These are phyloP conservation scores for Meganola albula DNA, from an alignment of 2,888 invertebrate genomes.

Conservation along the genomic window DNA sequence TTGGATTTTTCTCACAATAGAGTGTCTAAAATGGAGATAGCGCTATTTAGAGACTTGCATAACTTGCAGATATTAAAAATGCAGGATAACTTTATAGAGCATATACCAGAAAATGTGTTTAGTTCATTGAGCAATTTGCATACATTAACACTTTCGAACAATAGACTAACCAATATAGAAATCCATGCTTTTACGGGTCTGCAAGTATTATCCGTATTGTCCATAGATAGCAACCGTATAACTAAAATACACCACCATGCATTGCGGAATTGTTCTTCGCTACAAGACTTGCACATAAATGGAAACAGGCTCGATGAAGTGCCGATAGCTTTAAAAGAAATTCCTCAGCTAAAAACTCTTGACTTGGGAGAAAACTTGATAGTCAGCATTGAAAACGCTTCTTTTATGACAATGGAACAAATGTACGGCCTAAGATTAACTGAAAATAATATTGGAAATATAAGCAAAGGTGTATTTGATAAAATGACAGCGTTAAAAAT, in stretches of 20 bases:
- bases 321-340: conserved; percentile 84
- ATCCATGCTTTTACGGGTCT: conserved; percentile 87
- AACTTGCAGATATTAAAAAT: conserved; percentile 88
- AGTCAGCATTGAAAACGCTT: conserved; percentile 84
- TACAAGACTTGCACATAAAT: conserved; percentile 90
- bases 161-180: conserved; percentile 85
- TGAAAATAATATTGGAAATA: conserved; percentile 89
- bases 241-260: conserved; percentile 85
- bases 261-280: conserved; percentile 85
- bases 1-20: conserved; percentile 87
- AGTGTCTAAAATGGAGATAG: conserved; percentile 84
- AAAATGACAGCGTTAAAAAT: conserved; percentile 88
- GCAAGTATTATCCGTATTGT: conserved; percentile 84
- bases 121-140: conserved; percentile 86
- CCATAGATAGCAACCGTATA: conserved; percentile 88
- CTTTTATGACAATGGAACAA: conserved; percentile 88
- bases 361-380: conserved; percentile 93
- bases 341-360: conserved; percentile 86
- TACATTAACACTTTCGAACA: conserved; percentile 88
- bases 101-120: conserved; percentile 87
- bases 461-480: conserved; percentile 87
- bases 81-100: conserved; percentile 87
- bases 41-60: conserved; percentile 86
- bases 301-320: conserved; percentile 87
- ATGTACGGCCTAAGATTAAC: conserved; percentile 89